Base-by-base conservation (phyloP, 2,113 vertebrate species). In the Lamprotornis superbus region DNA sequence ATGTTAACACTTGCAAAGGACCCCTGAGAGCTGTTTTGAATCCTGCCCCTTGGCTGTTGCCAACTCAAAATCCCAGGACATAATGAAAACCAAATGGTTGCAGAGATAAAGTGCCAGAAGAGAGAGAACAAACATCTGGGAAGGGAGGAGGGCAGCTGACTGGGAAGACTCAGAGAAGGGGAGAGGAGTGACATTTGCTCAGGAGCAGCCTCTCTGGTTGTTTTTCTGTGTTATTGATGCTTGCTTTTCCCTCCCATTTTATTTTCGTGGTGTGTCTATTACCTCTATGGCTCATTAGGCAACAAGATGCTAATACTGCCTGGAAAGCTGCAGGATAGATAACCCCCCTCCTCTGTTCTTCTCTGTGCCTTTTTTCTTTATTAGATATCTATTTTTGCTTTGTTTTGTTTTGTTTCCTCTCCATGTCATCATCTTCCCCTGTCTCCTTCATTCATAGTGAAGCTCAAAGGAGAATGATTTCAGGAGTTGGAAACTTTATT, bases 251-350 rank as follows among this genome's bases (percentile, higher is more conserved):
- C 76, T 81, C 82, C 90, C 83, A 71, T 90, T 92, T 90, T 91
- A 74, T 94, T 91, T 94, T 94, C 9, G 11, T 93, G 89, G 83
- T 80, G 83, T 92, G 63, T 91, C 93, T 95, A 28, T 93, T 94
- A 53, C n/a, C 31, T 49, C 37, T 83, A 89, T 42, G 95, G 76
- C 87, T 96, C 84, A 95, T 97, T 97, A 97, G 83, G 69, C 96
- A 53, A 21, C 67, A 83, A 92, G 81, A 94, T 87, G 83, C 44
- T 97, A 80, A 90, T 71, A 7, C 77, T 42, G 33, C 74, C 79
- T 89, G 52, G 76, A 91, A 40, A 94, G 56, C 69, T 74, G 59
- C 77, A 92, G 86, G 46, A 85, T 57, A 73, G 84, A 93, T 60
- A 64, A 83, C 40, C 15, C 10, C 6, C 5, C 24, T 69, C 15